These are phyloP conservation scores for Dicrurus megarhynchus DNA, from an alignment of 2,113 vertebrate species.

Conservation along the genomic window DNA sequence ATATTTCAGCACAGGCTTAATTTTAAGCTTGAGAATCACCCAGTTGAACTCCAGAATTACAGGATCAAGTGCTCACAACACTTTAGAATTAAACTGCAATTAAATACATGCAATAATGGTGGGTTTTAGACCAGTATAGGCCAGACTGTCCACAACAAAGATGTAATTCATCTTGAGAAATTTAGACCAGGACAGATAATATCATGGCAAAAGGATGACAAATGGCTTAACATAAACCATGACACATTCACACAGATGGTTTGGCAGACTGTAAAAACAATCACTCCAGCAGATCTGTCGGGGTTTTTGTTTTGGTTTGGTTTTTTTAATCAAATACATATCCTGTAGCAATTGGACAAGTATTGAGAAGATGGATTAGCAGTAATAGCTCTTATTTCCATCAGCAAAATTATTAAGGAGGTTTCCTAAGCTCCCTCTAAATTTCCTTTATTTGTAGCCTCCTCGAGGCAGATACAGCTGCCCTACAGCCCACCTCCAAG, in stretches of 20 bases:
- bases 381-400: neutral
- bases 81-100: neutral
- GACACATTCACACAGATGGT: conserved; percentile 19
- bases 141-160: neutral
- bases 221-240: neutral
- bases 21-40: neutral
- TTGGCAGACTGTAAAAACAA: conserved; percentile 13
- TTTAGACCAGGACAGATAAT: neutral
- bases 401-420: neutral
- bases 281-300: neutral
- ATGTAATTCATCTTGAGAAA: neutral
- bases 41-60: neutral
- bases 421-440: neutral
- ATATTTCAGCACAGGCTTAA: neutral
- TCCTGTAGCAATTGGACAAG: neutral
- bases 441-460: neutral
- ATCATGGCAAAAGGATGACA: conserved; percentile 4
- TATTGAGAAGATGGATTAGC: neutral
- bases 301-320: neutral
- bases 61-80: neutral
- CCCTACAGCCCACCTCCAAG: neutral
- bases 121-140: neutral
- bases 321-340: neutral
- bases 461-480: neutral
- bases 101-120: neutral